Base-by-base conservation (phyloP, 1,140 invertebrate species). In the Brachystomella parvula region DNA sequence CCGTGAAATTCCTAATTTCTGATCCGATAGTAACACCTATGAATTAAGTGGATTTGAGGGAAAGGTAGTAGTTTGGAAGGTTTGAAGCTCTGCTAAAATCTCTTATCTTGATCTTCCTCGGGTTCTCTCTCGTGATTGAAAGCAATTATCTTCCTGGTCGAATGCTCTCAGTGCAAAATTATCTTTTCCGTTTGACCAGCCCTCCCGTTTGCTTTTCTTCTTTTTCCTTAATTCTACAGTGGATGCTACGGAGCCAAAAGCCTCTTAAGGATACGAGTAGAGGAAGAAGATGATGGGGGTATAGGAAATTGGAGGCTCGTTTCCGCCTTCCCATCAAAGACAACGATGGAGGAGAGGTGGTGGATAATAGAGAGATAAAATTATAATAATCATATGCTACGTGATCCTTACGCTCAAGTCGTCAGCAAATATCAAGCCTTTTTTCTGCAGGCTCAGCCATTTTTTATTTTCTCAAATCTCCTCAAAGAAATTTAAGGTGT, bases 21-120 rank as follows among this genome's bases (percentile, higher is more conserved):
- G 49, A 53, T 53, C 49, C 12, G 6, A 6, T 53, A 53, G 49
- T 53, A 53, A 53, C 49, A 53, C 49, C 49, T 53, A 53, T 53
- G 49, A 53, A 19, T 53, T 53, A 53, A 53, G 24, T 15, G 21
- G 49, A 17, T 9, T 26, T 53, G 6, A 19, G 35, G 19, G 6
- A 9, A 6, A 9, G 6, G 19, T 19, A 39, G 35, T 6, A 39
- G 35, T 39, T 39, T 19, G 19, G 35, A 6, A 39, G 35, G 6
- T n/a, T n/a, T n/a, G n/a, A n/a, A n/a, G n/a, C n/a, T n/a, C 6
- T 39, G 35, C 19, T 6, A 19, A 39, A 39, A 39, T 39, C 35
- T 19, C 35, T 39, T 39, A 39, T 39, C 35, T 39, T 39, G 35
- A 39, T 39, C 35, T 19, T 19, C 19, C 35, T 39, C 35, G 6